Conservation (phyloP, 2,888 invertebrate species). For the Leptinotarsa rubiginosa region DNA sequence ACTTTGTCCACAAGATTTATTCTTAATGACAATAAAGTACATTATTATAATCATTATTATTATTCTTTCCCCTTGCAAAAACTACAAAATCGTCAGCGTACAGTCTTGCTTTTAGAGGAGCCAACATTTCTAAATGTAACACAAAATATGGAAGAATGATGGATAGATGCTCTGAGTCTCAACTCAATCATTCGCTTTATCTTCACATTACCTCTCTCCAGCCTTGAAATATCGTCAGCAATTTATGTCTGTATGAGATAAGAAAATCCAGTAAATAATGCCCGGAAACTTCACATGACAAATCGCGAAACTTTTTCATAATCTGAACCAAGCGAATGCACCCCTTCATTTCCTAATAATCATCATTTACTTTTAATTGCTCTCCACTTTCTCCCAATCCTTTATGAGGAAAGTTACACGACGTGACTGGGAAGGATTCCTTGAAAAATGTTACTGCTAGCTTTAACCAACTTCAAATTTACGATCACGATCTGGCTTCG, state of each 20-base stretch:
- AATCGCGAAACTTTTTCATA: slow-evolving; percentile 3
- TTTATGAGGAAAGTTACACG: slow-evolving; percentile 3
- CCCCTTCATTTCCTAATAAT: slow-evolving; percentile 7
- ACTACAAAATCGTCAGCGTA: too few relatives aligned
- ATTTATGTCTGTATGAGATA: neutral
- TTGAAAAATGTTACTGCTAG: slow-evolving; percentile 24
- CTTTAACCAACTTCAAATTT: slow-evolving; percentile 18
- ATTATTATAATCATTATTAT: too few relatives aligned
- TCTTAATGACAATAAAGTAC: too few relatives aligned
- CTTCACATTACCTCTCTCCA: neutral
- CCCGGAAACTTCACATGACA: slow-evolving; percentile 2
- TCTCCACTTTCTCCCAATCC: slow-evolving; percentile 27
- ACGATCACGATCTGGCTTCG: slow-evolving; percentile 15
- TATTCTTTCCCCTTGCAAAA: too few relatives aligned
- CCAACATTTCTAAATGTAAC: too few relatives aligned
- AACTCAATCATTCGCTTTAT: neutral
- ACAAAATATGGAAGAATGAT: too few relatives aligned
- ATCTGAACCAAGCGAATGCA: neutral
- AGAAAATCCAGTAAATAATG: neutral
- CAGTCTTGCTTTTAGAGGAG: too few relatives aligned
- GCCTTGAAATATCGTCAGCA: neutral
- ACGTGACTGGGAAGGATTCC: slow-evolving; percentile 24
- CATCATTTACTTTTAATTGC: slow-evolving; percentile 35
- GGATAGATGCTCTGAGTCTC: too few relatives aligned
- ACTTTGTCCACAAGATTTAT: too few relatives aligned